Evolutionary conservation across 2,888 invertebrate genomes (phyloP).

Genomic region (Machimus atricapillus): DNA sequence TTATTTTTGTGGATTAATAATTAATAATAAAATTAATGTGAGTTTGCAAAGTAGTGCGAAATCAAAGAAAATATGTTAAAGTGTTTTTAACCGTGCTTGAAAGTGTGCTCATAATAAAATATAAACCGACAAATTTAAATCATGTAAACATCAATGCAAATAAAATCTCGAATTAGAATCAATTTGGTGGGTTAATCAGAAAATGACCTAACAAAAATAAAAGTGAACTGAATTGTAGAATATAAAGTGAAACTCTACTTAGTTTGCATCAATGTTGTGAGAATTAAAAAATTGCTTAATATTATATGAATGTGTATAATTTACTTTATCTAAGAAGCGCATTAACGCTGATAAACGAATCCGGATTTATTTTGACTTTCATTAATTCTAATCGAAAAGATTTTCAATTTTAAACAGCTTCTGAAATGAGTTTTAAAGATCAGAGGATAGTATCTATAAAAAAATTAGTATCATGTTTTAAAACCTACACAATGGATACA

Average conservation of each 20-base stretch:
- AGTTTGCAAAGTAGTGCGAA: not conserved
- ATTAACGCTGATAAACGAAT: not conserved
- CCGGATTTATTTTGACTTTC: not conserved
- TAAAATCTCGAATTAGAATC: not conserved
- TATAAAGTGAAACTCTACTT: not conserved
- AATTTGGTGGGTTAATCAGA: no score
- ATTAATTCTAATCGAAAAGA: no score
- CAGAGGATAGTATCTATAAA: not conserved
- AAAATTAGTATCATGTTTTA: not conserved
- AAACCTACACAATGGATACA: no score
- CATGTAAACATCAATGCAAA: not conserved
- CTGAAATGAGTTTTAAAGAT: not conserved
- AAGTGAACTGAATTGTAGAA: not conserved
- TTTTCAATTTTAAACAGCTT: not conserved
- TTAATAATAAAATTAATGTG: no score
- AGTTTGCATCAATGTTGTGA: not conserved
- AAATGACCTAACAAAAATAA: not conserved
- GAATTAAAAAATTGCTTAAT: not conserved
- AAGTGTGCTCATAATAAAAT: not conserved
- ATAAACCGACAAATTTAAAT: not conserved
- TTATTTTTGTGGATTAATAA: no score
- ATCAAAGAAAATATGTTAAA: not conserved
- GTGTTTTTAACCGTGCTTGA: not conserved
- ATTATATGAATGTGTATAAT: no score
- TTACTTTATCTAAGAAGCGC: not conserved